Evolutionary conservation across 2,797 vertebrate species (phyloP), one percentile per base, ranked within the genome.

Genomic region (Xenentodon cancila): DNA sequence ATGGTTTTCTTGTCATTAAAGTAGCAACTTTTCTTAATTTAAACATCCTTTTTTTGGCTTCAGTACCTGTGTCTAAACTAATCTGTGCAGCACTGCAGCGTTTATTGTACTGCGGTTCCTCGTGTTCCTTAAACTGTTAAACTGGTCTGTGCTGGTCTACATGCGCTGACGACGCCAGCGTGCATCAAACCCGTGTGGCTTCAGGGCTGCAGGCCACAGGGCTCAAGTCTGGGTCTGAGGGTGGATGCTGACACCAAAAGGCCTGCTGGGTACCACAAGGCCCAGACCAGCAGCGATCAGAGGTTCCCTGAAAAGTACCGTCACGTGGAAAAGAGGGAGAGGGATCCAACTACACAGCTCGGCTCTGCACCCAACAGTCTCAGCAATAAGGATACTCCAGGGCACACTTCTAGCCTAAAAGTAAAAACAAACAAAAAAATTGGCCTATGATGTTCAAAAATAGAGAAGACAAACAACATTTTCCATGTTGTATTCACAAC

Each of bases 201-300:
- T 86, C 15, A 55, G 66, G 66, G 57, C 60, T 53, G 67, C 34
- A 78, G 60, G 74, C 77, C 69, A 4, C 67, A 85, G 70, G 62
- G 25, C 25, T 85, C 82, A 37, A 64, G 71, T 79, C 84, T 88
- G 82, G 82, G 84, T 53, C 71, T 18, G 68, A 82, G 77, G 81
- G 78, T 63, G 85, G 85, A 81, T 68, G 11, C 76, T 74, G 65
- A 77, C 66, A 82, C 89, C 84, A 76, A 86, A 87, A 12, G 68
- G 20, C 49, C 72, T 53, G 46, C 25, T 48, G 9, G 64, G 66
- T 61, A 71, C 68, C 64, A 43, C 53, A 55, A 8, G 0, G 44
- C 53, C 59, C 53, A 17, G 42, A 60, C 59, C 59, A 55, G 75
- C 30, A 57, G 63, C 52, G 69, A 63, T 66, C 73, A 59, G 63